Percentiles rank a stretch among this genome's conserved stretches.
Conservation (phyloP, 2,113 vertebrate species). For the Dendropsophus ebraccatus region DNA sequence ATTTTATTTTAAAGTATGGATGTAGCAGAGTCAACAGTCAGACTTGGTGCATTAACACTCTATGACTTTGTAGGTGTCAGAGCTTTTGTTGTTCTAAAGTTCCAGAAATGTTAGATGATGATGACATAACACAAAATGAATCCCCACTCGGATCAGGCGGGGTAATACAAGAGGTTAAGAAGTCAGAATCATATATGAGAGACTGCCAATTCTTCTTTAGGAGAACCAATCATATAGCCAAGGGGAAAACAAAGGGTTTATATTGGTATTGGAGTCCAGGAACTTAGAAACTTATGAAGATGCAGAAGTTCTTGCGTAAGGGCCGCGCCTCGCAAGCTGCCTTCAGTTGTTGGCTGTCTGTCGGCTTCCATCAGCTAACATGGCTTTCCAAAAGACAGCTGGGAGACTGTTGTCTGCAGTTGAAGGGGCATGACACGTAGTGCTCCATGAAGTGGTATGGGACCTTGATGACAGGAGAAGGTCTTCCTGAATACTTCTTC, state of each 20-base stretch:
- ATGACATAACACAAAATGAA: too few relatives aligned
- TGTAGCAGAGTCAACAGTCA: too few relatives aligned
- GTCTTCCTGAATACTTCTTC: too few relatives aligned
- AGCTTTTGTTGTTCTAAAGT: too few relatives aligned
- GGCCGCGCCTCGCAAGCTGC: too few relatives aligned
- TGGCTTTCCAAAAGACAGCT: neutral
- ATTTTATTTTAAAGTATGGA: neutral
- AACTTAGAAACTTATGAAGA: neutral
- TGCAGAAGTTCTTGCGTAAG: too few relatives aligned
- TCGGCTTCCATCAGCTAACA: neutral
- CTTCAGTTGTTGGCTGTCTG: neutral
- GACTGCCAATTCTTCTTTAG: neutral
- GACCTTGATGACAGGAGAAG: neutral
- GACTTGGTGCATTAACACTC: too few relatives aligned
- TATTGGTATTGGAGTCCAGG: neutral
- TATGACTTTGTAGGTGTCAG: too few relatives aligned
- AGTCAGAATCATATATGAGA: neutral
- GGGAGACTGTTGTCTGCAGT: neutral
- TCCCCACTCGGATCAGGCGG: neutral
- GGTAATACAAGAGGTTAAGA: neutral
- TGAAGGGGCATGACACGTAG: neutral
- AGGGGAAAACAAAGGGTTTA: neutral
- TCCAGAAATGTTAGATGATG: neutral
- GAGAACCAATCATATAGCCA: neutral
- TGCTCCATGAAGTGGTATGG: neutral